These are phyloP conservation scores for Myotis davidii DNA, from an alignment of 2,113 vertebrate genomes.

Conservation along the genomic window DNA sequence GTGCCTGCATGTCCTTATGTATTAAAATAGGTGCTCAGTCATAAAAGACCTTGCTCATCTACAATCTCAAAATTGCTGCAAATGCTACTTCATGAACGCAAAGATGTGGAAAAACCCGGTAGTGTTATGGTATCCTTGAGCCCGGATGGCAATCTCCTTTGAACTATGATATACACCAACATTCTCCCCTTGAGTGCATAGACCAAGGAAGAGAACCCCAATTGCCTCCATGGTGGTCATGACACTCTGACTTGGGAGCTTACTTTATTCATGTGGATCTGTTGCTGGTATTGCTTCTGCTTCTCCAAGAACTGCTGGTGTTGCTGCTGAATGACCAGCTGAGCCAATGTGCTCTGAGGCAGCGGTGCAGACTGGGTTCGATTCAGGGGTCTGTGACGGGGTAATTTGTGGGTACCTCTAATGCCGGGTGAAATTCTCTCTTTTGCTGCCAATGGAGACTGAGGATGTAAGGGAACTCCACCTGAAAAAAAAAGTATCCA, in stretches of 20 bases:
- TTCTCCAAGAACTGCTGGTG: constrained; percentile 99
- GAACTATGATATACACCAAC: not conserved
- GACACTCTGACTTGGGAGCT: constrained; percentile 33
- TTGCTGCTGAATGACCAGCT: constrained; percentile 98
- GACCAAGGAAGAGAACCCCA: not conserved
- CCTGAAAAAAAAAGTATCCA: constrained; percentile 83
- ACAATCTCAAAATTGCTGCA: not conserved
- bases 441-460: constrained; percentile 93
- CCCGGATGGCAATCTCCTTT: not conserved
- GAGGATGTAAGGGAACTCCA: constrained; percentile 91
- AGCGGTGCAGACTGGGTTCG: constrained; percentile 97
- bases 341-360: constrained; percentile 97
- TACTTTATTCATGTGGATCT: constrained; percentile 99
- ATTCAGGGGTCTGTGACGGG: constrained; percentile 96
- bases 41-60: not conserved
- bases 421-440: constrained; percentile 90
- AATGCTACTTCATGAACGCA: not conserved
- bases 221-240: not conserved
- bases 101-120: not conserved
- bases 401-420: constrained; percentile 91
- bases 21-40: not conserved
- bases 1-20: not conserved
- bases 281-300: constrained; percentile 98
- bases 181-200: not conserved
- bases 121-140: not conserved